phyloP scores from a whole-genome alignment of 1,140 invertebrate species.

The Eumaeus atala region DNA sequence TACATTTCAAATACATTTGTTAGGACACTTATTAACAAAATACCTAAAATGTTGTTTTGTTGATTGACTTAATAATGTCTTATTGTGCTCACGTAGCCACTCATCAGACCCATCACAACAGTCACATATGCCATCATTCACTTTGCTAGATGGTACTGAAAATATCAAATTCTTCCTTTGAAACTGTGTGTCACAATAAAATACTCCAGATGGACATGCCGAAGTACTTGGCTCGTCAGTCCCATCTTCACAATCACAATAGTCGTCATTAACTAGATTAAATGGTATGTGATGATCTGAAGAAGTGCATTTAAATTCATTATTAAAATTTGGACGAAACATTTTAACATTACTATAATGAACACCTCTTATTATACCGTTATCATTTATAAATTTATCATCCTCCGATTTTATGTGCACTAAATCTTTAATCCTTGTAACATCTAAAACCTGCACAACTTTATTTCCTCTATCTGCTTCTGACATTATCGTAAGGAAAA shows the following conservation, averaged over 20 bases:
- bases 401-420: conserved; percentile 43
- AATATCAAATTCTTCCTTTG: conserved; percentile 55
- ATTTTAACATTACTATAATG: conserved; percentile 39
- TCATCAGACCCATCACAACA: conserved; percentile 91
- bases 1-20: conserved; percentile 30
- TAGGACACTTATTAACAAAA: conserved; percentile 46
- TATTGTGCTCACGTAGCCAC: conserved; percentile 56
- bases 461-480: conserved; percentile 30
- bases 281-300: conserved; percentile 46
- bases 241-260: conserved; percentile 93
- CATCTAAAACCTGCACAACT: conserved; percentile 38
- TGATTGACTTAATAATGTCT: conserved; percentile 46
- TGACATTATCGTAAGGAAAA: conserved; percentile 56
- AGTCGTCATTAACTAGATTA: conserved; percentile 92
- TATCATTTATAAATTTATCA: conserved; percentile 54
- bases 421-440: conserved; percentile 32
- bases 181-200: conserved; percentile 82
- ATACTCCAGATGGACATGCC: conserved; percentile 88
- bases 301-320: conserved; percentile 52
- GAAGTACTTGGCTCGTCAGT: conserved; percentile 93
- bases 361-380: conserved; percentile 54
- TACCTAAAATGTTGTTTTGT: conserved; percentile 37
- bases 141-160: conserved; percentile 76
- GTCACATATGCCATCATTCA: conserved; percentile 96
- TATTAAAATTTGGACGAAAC: conserved; percentile 48